phyloP scores from a whole-genome alignment of 2,888 invertebrate genomes.

The Athalia rosae region DNA sequence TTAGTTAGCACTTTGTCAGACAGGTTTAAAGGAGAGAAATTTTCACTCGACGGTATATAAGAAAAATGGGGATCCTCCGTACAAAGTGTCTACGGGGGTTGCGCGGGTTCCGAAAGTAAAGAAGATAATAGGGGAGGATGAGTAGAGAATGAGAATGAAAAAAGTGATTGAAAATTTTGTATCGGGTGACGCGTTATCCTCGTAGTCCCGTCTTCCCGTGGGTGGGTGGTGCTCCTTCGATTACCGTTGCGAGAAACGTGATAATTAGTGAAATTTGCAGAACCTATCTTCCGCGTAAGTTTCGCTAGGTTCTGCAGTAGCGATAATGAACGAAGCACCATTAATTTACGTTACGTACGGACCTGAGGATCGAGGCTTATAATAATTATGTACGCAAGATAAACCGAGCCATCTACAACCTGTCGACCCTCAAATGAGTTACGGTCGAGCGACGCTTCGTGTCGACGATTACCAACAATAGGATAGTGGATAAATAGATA shows the following conservation, averaged over 20 bases:
- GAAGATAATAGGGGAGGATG: too few species aligned
- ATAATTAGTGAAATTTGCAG: too few species aligned
- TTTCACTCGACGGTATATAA: not conserved
- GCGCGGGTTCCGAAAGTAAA: too few species aligned
- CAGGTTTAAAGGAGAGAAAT: constrained; percentile 7
- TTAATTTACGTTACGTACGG: constrained; percentile 27
- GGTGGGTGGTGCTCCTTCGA: too few species aligned
- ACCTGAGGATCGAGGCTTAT: constrained; percentile 32
- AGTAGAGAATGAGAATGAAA: too few species aligned
- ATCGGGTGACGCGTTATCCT: too few species aligned
- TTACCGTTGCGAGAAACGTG: too few species aligned
- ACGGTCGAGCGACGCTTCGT: not conserved
- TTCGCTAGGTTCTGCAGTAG: not conserved
- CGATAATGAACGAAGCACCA: constrained; percentile 26
- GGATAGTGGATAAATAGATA: too few species aligned
- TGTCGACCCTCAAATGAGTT: constrained; percentile 34
- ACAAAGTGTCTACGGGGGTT: not conserved
- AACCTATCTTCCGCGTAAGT: not conserved
- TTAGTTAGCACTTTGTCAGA: constrained; percentile 3
- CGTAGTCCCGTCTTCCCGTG: too few species aligned
- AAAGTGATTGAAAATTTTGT: too few species aligned
- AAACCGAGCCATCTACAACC: constrained; percentile 37
- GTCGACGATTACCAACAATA: too few species aligned
- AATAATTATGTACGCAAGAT: constrained; percentile 40
- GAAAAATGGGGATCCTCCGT: not conserved